Conservation (phyloP, 2,797 vertebrate genomes). For the Gobio occitaniae region DNA sequence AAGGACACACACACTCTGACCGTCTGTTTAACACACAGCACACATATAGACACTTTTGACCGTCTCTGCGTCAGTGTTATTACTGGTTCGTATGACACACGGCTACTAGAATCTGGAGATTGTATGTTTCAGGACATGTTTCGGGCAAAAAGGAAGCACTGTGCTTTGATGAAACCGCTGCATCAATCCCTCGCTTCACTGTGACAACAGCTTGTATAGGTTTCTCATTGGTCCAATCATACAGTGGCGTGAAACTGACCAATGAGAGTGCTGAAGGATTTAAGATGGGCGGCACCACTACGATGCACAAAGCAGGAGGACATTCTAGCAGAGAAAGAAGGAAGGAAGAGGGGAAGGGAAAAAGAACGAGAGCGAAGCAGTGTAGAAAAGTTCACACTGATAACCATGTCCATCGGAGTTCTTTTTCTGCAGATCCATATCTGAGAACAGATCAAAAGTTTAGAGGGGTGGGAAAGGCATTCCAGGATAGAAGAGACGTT, state of each 20-base stretch:
- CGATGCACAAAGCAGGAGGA: slow-evolving; percentile 4
- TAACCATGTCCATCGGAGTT: not conserved
- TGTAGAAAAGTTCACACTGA: slow-evolving; percentile 9
- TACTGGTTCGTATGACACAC: slow-evolving; percentile 7
- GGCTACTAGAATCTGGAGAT: slow-evolving; percentile 5
- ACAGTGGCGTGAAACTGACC: slow-evolving; percentile 14
- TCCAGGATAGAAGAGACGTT: slow-evolving; percentile 33
- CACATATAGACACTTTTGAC: not conserved
- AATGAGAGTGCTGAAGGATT: slow-evolving; percentile 10
- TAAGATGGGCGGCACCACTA: not conserved
- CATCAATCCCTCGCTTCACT: not conserved
- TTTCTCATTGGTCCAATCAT: slow-evolving; percentile 19
- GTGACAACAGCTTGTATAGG: slow-evolving; percentile 1
- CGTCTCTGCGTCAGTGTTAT: slow-evolving; percentile 13
- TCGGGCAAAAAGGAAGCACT: slow-evolving; percentile 20
- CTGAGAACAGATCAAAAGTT: not conserved
- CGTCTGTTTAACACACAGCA: slow-evolving; percentile 10
- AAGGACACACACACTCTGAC: slow-evolving; percentile 29
- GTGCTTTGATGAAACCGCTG: slow-evolving; percentile 20
- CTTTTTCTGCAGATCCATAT: not conserved
- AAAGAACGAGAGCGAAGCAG: not conserved
- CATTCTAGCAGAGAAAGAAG: not conserved
- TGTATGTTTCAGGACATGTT: slow-evolving; percentile 28
- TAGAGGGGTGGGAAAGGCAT: not conserved
- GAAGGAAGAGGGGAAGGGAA: not conserved